phyloP scores from a whole-genome alignment of 2,888 invertebrate genomes.

The Ormia ochracea region DNA sequence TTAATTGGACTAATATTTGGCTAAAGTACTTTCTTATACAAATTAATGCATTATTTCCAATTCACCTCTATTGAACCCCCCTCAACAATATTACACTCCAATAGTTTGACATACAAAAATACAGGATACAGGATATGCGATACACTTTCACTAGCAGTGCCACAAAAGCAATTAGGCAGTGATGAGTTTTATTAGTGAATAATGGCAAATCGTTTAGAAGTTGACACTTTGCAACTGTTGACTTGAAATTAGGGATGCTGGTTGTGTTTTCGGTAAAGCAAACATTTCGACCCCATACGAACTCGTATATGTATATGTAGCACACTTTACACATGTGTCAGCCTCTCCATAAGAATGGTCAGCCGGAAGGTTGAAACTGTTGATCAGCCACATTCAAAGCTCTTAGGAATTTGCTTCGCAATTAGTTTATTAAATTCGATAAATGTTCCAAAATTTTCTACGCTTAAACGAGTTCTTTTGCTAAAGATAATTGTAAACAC shows the following conservation, averaged over 20 bases:
- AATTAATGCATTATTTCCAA: background rate
- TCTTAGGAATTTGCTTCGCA: constrained; percentile 48
- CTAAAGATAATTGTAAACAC: background rate
- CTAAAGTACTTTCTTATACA: too few species aligned
- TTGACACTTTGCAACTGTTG: constrained; percentile 66
- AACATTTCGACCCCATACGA: background rate
- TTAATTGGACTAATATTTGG: too few species aligned
- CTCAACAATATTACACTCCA: background rate
- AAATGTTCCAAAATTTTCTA: constrained; percentile 33
- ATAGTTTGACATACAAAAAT: background rate
- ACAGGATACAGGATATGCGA: background rate
- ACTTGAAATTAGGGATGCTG: constrained; percentile 16
- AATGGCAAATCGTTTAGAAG: constrained; percentile 75
- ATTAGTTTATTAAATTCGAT: constrained; percentile 61
- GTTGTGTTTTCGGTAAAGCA: background rate
- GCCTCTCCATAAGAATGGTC: background rate
- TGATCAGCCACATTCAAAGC: constrained; percentile 74
- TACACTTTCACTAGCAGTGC: background rate
- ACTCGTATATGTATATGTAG: too few species aligned
- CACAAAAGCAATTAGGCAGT: constrained; percentile 64
- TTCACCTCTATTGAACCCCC: background rate
- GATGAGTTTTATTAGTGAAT: constrained; percentile 76
- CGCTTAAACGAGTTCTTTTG: background rate
- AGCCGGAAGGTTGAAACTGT: constrained; percentile 64
- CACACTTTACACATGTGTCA: constrained; percentile 47